Evolutionary conservation across 2,797 vertebrate genomes (phyloP), one percentile per base, ranked within the genome.

Genomic region (Fringilla coelebs): DNA sequence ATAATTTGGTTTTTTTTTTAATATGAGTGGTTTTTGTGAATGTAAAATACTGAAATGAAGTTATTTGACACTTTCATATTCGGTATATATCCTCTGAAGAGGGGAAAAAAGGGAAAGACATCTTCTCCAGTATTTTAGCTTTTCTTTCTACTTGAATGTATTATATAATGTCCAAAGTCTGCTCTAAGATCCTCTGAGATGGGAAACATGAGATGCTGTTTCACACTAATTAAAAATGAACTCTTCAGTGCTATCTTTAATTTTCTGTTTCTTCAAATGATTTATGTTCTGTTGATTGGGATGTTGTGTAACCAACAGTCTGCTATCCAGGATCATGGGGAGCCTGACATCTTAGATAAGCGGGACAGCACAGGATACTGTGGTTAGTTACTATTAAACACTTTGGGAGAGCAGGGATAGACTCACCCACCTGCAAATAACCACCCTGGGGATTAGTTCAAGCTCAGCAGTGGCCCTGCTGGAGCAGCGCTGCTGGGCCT

Each of bases 141-240:
- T 96, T 85, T 61, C 22, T 78, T 89, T 70, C 45, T 82, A 29
- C 10, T 95, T 46, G 4, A 41, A n/a, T 41, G 6, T 52, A 31
- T 86, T 73, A 57, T 32, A 17, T 91, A 93, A 75, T 73, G 34
- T 29, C 81, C 38, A 24, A 60, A 89, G n/a, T 70, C 52, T 63
- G 34, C 31, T 81, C 3, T 52, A 61, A 25, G 54, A 31, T 76
- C 70, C 73, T 89, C 48, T 84, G 49, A 76, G 60, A 67, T 65
- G 48, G 79, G 51, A 95, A 88, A 79, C 60, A 70, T 36, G 43
- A 88, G 71, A 75, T 71, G 28, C 54, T 88, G 71, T 88, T 88
- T 94, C 11, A 3, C 32, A 43, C 41, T 88, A 90, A 96, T 93
- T 95, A 84, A 74, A 90, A 79, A 67, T 46, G 71, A 86, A 36